These are phyloP conservation scores for Chalcosyrphus nemorum DNA, from an alignment of 2,888 invertebrate genomes.

Conservation along the genomic window DNA sequence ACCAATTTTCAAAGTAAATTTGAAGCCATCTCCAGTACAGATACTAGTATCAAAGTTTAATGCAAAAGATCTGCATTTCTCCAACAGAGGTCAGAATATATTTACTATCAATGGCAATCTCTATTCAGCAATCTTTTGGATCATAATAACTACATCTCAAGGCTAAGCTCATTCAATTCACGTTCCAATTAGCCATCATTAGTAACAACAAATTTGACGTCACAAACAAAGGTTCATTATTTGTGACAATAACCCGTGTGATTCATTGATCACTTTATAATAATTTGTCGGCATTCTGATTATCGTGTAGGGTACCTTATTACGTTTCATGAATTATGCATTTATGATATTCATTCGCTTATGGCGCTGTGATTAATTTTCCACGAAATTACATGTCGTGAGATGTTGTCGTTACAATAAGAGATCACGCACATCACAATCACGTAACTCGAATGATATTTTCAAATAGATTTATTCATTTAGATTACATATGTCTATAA, in stretches of 20 bases:
- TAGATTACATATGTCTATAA: no score
- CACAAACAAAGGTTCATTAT: not conserved
- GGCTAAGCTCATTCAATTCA: slow-evolving; percentile 3
- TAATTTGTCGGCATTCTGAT: slow-evolving; percentile 33
- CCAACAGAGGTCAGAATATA: no score
- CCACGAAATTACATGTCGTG: slow-evolving; percentile 9
- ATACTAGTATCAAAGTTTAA: no score
- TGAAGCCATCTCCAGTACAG: no score
- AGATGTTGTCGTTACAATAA: slow-evolving; percentile 3
- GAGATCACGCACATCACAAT: not conserved
- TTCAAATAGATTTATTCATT: no score
- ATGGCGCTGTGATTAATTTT: not conserved
- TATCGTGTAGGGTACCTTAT: not conserved
- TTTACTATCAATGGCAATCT: no score
- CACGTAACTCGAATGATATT: not conserved
- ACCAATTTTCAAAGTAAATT: no score
- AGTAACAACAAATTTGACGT: not conserved
- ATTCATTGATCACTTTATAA: slow-evolving; percentile 3
- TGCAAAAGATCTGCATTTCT: no score
- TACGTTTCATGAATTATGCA: slow-evolving; percentile 9
- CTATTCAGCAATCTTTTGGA: no score
- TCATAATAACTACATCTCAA: no score
- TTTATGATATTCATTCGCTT: not conserved
- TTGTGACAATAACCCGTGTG: not conserved
- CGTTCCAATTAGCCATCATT: not conserved